Evolutionary conservation across 2,888 invertebrate genomes (phyloP).

Genomic region (Rhogogaster chlorosoma): DNA sequence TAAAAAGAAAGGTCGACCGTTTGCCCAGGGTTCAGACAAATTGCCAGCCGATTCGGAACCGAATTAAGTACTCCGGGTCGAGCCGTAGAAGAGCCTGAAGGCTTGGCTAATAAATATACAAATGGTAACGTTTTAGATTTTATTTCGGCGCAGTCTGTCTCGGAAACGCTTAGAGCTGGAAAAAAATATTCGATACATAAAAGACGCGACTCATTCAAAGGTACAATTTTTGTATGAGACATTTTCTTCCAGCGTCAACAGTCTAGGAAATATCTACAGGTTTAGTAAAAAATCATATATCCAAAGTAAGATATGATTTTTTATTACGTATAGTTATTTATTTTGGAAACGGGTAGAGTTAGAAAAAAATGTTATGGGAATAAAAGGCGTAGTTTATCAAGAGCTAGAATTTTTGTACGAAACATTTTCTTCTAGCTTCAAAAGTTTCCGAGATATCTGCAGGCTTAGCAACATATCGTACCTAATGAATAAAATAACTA

Average conservation of each 20-base stretch:
- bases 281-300: neutral
- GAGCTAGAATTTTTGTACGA: neutral
- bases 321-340: neutral
- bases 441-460: neutral
- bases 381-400: neutral
- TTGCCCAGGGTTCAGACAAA: conserved; percentile 43
- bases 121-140: neutral
- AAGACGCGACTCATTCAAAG: neutral
- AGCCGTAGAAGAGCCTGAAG: neutral
- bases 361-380: neutral
- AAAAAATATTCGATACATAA: neutral
- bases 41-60: conserved; percentile 46
- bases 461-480: neutral
- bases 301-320: neutral
- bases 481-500: neutral
- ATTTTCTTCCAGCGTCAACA: neutral
- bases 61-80: conserved; percentile 33
- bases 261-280: neutral
- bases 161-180: neutral
- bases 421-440: neutral
- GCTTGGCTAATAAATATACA: conserved; percentile 4
- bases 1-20: conserved; percentile 40
- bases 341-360: neutral
- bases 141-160: neutral
- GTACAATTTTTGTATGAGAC: neutral